phyloP scores from a whole-genome alignment of 2,113 vertebrate genomes.

The Gadus macrocephalus region DNA sequence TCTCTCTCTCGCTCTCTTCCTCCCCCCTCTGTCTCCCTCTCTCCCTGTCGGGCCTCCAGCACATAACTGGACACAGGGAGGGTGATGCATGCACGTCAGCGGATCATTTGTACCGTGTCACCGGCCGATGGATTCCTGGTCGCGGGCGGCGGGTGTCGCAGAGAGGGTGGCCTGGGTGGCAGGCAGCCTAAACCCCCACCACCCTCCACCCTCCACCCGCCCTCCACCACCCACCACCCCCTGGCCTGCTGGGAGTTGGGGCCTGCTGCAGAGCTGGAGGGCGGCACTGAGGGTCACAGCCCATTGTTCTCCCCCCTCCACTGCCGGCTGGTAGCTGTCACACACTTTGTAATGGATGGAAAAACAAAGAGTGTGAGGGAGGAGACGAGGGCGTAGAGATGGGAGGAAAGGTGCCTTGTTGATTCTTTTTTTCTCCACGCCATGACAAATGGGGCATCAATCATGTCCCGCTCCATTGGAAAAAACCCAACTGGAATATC shows the following conservation, averaged over 20 bases:
- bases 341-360: slow-evolving; percentile 65
- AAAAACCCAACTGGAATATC: slow-evolving; percentile 20
- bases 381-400: slow-evolving; percentile 32
- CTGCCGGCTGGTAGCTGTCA: slow-evolving; percentile 64
- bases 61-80: slow-evolving; percentile 52
- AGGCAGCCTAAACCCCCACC: not conserved
- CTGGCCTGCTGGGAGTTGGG: slow-evolving; percentile 74
- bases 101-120: slow-evolving; percentile 75
- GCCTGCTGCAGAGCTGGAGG: slow-evolving; percentile 70
- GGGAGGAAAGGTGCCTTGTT: slow-evolving; percentile 36
- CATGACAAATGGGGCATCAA: slow-evolving; percentile 64
- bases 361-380: slow-evolving; percentile 52
- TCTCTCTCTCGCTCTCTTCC: not conserved
- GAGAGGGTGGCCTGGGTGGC: not conserved
- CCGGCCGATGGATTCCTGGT: slow-evolving; percentile 72
- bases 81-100: slow-evolving; percentile 66
- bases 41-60: slow-evolving; percentile 23
- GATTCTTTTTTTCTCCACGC: slow-evolving; percentile 37
- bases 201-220: not conserved
- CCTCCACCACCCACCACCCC: slow-evolving; percentile 38
- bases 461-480: slow-evolving; percentile 32
- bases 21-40: not conserved
- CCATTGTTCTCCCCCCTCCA: slow-evolving; percentile 68
- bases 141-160: slow-evolving; percentile 9
- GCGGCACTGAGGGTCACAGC: slow-evolving; percentile 76